Conservation (phyloP, 2,797 vertebrate genomes). For the Schizopygopsis pylzovi region DNA sequence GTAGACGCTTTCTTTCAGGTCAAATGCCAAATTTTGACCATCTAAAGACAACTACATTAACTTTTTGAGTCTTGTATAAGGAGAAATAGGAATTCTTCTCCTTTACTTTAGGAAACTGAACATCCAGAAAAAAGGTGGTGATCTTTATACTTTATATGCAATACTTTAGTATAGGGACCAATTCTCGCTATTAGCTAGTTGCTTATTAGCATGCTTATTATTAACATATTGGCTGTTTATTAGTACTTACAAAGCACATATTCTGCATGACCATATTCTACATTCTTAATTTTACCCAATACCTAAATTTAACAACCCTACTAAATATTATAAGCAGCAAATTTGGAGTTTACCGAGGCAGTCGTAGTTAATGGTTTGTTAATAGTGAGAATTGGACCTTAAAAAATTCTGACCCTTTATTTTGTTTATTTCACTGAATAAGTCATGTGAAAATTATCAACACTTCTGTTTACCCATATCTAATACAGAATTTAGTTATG, state of each 20-base stretch:
- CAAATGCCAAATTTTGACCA: background rate
- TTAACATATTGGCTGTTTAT: background rate
- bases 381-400: background rate
- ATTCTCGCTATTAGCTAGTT: background rate
- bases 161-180: background rate
- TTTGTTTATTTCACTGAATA: background rate
- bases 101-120: background rate
- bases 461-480: background rate
- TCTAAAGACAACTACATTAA: constrained; percentile 9
- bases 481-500: background rate
- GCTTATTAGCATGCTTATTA: background rate
- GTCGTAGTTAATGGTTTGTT: background rate
- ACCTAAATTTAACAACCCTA: background rate
- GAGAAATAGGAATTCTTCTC: no score
- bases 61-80: background rate
- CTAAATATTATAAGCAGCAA: background rate
- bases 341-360: background rate
- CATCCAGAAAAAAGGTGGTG: background rate
- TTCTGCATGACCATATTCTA: background rate
- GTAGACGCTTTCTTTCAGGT: background rate
- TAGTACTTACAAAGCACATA: background rate
- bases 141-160: background rate
- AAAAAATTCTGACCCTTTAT: background rate
- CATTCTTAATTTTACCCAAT: background rate
- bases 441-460: background rate